Percentiles rank a stretch among this genome's conserved stretches.
These are phyloP conservation scores for Incurvaria masculella DNA, from an alignment of 2,888 invertebrate species.

Conservation along the genomic window DNA sequence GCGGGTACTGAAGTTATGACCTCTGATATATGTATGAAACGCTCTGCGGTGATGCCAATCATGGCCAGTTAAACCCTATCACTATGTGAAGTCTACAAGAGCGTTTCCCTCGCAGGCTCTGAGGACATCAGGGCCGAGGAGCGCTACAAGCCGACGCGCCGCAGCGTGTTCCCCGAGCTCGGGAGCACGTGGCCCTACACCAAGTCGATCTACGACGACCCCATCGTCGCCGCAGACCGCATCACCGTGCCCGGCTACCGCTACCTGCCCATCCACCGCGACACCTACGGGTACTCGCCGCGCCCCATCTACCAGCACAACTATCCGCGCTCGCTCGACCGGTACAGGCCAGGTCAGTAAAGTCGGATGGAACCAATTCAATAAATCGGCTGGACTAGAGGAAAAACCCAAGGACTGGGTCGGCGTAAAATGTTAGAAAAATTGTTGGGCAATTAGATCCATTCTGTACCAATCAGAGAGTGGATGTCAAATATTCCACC, in stretches of 20 bases:
- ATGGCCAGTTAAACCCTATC: no score
- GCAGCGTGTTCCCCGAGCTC: conserved; percentile 75
- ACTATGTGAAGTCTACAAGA: conserved; percentile 1
- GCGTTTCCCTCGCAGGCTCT: conserved; percentile 64
- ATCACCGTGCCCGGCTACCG: conserved; percentile 87
- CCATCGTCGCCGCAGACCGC: conserved; percentile 75
- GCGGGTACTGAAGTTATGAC: no score
- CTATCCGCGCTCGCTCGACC: conserved; percentile 69
- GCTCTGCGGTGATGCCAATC: no score
- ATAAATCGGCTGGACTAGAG: no score
- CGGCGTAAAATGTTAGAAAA: no score
- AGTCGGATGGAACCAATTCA: no score
- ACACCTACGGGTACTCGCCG: conserved; percentile 87
- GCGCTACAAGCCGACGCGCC: conserved; percentile 66
- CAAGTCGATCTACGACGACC: conserved; percentile 88
- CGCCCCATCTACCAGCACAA: conserved; percentile 85
- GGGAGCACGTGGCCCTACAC: conserved; percentile 70
- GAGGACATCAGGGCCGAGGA: conserved; percentile 91
- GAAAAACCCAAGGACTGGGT: no score
- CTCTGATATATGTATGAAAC: no score
- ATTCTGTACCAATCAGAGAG: no score
- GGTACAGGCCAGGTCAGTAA: conserved; percentile 85
- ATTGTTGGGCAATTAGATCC: no score
- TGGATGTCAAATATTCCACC: no score
- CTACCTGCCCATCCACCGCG: conserved; percentile 87